Evolutionary conservation across 2,888 invertebrate species (phyloP).

Genomic region (Drosophila buzzatii): DNA sequence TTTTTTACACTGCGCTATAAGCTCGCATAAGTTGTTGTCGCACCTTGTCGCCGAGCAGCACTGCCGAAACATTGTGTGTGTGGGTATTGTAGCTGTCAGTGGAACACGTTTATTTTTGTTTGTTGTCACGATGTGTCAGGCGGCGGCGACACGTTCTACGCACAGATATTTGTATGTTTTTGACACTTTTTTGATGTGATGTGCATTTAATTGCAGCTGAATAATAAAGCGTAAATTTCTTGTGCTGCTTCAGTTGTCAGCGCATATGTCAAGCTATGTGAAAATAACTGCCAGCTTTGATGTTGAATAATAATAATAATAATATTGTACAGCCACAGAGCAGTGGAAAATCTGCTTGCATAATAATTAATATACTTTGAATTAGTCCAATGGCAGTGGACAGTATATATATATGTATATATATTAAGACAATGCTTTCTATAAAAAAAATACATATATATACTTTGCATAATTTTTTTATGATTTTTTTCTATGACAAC

Average conservation of each 20-base stretch:
- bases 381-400: neutral
- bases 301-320: neutral
- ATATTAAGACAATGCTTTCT: too few species aligned
- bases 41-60: neutral
- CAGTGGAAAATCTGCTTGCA: neutral
- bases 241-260: constrained; percentile 21
- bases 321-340: neutral
- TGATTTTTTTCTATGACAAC: too few species aligned
- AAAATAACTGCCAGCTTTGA: constrained; percentile 8
- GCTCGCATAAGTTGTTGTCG: constrained; percentile 21
- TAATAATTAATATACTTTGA: neutral
- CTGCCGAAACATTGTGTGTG: neutral
- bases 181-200: constrained; percentile 60
- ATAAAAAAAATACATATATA: too few species aligned
- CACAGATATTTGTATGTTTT: constrained; percentile 27
- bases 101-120: constrained; percentile 26
- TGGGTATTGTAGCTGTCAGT: constrained; percentile 34
- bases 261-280: constrained; percentile 6
- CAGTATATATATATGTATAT: too few species aligned
- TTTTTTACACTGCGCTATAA: constrained; percentile 16
- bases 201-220: constrained; percentile 72
- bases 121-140: constrained; percentile 48
- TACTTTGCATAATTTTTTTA: too few species aligned
- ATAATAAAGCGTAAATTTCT: constrained; percentile 27
- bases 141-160: constrained; percentile 47